phyloP scores from a whole-genome alignment of 2,888 invertebrate species.

The Brachyptera risi region DNA sequence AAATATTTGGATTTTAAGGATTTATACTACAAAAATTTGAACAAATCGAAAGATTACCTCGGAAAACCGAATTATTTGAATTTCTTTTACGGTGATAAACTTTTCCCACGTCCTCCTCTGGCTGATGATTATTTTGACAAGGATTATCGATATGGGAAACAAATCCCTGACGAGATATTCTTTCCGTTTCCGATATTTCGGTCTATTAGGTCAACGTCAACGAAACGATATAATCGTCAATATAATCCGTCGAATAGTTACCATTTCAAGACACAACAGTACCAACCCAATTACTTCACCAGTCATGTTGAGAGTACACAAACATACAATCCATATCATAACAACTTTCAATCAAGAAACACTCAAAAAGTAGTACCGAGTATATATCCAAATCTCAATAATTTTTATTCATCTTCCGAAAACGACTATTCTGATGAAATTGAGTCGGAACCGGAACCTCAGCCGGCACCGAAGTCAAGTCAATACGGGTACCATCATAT shows the following conservation, averaged over 20 bases:
- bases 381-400: no score
- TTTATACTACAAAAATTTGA: neutral
- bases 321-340: no score
- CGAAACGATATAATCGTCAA: neutral
- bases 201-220: neutral
- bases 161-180: neutral
- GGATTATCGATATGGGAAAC: no score
- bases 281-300: neutral
- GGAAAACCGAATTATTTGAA: neutral
- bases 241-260: neutral
- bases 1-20: slow-evolving; percentile 13
- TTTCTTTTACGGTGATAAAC: neutral
- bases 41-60: neutral
- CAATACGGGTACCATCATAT: no score
- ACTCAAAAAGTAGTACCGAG: no score
- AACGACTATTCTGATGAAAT: neutral
- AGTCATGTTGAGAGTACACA: no score
- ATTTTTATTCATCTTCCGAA: no score
- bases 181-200: neutral
- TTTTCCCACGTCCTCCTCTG: neutral
- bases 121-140: no score
- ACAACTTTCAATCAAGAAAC: no score
- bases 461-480: neutral
- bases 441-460: neutral
- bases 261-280: neutral